Base-by-base conservation (phyloP, 2,888 invertebrate genomes). In the Andrena camellia region DNA sequence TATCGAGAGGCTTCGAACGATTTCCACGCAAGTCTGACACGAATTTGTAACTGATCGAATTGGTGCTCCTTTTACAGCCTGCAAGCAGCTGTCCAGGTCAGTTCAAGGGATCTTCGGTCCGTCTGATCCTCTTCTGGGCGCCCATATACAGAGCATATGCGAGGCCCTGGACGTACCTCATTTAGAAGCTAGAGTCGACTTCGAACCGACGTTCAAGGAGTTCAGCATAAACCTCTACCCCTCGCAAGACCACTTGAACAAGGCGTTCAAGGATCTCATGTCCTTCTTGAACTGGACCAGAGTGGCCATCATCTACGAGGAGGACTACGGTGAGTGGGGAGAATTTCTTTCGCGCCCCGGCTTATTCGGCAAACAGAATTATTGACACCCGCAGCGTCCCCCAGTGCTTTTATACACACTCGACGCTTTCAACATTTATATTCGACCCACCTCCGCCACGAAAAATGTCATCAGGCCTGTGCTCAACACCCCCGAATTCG, bases 241-340 rank as follows among this genome's bases (percentile, higher is more conserved):
- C 0, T 96, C 98, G 10, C 97, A 97, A 86, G 96, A 96, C 75
- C 95, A 97, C 86, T 96, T 99, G 93, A 97, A 98, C 92, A 95
- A 95, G 92, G 97, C 98, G 0, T 98, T 98, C 94, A 96, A 97
- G 77, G 98, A 99, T 91, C 96, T 98, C 86, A 97, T 99, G 94
- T 95, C 96, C 10, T 97, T 97, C 93, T 96, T 98, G 81, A 98
- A 98, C 93, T 99, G 99, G 99, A 98, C 98, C 2, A 96, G 97
- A 92, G 98, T 99, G 91, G 98, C 98, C 0, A 97, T 99, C 74
- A 96, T 99, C 62, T 99, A 99, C 92, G 99, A 99, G 92, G 98
- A 99, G 91, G 98, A 98, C 90, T 96, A 97, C 92, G 98, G 98
- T 98, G 92, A 95, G 96, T 13, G 0, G 10, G 0, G 0, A n/a